Percentiles rank a stretch among this genome's conserved stretches.
phyloP scores from a whole-genome alignment of 2,797 vertebrate genomes.

The Trematomus bernacchii region DNA sequence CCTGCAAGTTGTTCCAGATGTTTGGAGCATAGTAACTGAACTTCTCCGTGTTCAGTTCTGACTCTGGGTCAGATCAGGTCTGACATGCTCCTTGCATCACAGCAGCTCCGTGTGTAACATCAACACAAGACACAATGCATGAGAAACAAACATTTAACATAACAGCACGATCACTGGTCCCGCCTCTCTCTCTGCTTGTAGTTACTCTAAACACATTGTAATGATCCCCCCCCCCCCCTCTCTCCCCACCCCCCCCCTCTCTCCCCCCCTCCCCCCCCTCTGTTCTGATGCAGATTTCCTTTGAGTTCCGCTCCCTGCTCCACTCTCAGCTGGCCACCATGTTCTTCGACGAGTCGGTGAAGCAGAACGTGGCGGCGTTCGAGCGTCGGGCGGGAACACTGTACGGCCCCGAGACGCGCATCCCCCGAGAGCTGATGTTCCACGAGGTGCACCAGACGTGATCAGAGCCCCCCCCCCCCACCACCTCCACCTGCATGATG shows the following conservation, averaged over 20 bases:
- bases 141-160: too few species aligned
- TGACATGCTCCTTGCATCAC: too few species aligned
- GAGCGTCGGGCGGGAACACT: slow-evolving; percentile 91
- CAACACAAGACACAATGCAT: too few species aligned
- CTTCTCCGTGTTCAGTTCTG: too few species aligned
- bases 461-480: slow-evolving; percentile 64
- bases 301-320: slow-evolving; percentile 97
- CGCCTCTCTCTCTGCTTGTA: neutral
- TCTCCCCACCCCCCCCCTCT: too few species aligned
- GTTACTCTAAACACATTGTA: neutral
- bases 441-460: slow-evolving; percentile 95
- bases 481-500: slow-evolving; percentile 57
- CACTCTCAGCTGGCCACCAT: slow-evolving; percentile 96
- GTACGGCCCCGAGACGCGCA: slow-evolving; percentile 93
- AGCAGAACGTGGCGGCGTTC: slow-evolving; percentile 95
- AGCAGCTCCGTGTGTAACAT: neutral
- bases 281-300: slow-evolving; percentile 93
- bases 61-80: too few species aligned
- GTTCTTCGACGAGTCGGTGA: slow-evolving; percentile 97
- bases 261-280: neutral
- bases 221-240: neutral
- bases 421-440: slow-evolving; percentile 95
- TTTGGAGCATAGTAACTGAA: too few species aligned
- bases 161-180: too few species aligned
- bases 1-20: too few species aligned